Base-by-base conservation (phyloP, 2,113 vertebrate genomes). In the Furnarius figulus region DNA sequence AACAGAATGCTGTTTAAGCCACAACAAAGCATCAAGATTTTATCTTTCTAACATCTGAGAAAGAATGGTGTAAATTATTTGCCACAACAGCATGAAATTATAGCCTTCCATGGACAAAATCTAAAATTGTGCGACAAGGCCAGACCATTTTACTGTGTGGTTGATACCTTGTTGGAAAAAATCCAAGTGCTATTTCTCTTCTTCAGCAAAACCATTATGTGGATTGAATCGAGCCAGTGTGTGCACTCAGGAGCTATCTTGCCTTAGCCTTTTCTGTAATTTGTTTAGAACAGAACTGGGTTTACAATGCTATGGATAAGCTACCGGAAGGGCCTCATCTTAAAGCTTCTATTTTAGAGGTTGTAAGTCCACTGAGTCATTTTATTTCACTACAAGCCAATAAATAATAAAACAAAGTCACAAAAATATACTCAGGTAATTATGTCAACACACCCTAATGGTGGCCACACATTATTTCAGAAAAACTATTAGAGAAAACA, bases 151-250 rank as follows among this genome's bases (percentile, higher is more conserved):
- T 83, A 63, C 56, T 71, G 58, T 65, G 39, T 39, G 55, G 59
- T 65, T 84, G 77, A 71, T 83, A 89, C 24, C 44, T 66, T 74
- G 13, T 25, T 92, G 82, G 70, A 95, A 96, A 82, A 74, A 92
- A 75, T 79, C 39, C 82, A 97, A 92, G 62, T 30, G 74, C 10
- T 50, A 80, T 30, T 95, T 91, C 78, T 90, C 73, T 73, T 91
- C 62, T 95, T 96, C 61, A 86, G 75, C 28, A 82, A 95, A 94
- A 90, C 24, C 42, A 59, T 85, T 93, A 76, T 23, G 42, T 65
- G 88, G 84, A 89, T 39, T 89, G 79, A 96, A 96, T 72, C 2
- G 0, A 89, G 91, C 56, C 49, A 80, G 8, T 17, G 37, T 8
- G 31, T 65, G 81, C 53, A 88, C 72, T 74, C 70, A 78, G 14